These are phyloP conservation scores for Callipepla californica DNA, from an alignment of 2,113 vertebrate genomes.

Conservation along the genomic window DNA sequence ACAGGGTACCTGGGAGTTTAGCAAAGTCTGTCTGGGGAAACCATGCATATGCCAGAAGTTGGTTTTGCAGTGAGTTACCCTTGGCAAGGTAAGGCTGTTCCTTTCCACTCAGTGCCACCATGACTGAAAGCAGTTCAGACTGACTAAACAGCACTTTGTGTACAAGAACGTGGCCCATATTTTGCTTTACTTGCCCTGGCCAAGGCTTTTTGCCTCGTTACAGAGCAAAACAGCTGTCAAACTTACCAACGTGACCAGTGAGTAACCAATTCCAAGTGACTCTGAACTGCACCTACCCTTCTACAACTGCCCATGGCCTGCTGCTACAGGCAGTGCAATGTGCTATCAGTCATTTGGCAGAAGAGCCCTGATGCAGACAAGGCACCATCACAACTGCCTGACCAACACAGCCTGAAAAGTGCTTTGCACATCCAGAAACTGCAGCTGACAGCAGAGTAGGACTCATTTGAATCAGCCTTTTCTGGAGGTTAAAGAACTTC, in stretches of 20 bases:
- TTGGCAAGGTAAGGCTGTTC: not conserved
- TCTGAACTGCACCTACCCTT: not conserved
- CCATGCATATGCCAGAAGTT: not conserved
- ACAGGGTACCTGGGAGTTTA: not conserved
- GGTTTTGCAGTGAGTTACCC: not conserved
- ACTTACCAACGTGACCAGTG: not conserved
- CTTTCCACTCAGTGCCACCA: not conserved
- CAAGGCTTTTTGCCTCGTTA: not conserved
- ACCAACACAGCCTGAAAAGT: not conserved
- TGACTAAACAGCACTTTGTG: not conserved
- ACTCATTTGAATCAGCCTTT: not conserved
- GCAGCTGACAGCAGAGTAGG: not conserved
- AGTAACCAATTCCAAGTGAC: not conserved
- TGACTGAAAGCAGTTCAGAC: not conserved
- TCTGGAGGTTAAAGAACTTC: not conserved
- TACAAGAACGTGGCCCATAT: not conserved
- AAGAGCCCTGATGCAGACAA: not conserved
- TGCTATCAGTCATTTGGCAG: not conserved
- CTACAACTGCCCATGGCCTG: too few species aligned
- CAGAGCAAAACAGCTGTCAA: not conserved
- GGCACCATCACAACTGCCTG: not conserved
- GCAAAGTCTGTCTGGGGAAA: not conserved
- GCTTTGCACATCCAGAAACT: not conserved
- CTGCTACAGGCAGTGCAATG: not conserved
- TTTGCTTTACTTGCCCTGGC: not conserved